Conservation (phyloP, 2,888 invertebrate genomes). For the Ditula angustiorana region DNA sequence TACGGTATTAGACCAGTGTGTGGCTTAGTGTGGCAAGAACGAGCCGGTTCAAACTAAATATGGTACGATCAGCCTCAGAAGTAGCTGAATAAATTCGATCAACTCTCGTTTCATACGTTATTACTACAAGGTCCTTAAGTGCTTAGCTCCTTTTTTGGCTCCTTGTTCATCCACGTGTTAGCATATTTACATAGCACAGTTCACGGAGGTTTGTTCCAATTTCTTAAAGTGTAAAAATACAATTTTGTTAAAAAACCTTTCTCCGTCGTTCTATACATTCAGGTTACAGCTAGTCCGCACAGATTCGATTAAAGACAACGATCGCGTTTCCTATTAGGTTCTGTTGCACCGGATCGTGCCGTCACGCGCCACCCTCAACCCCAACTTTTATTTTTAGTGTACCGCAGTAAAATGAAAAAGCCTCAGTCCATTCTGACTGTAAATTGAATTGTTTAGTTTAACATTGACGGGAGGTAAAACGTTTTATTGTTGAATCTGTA, state of each 20-base stretch:
- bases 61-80: no score
- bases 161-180: no score
- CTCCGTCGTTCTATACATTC: conserved; percentile 39
- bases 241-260: not conserved
- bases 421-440: conserved; percentile 13
- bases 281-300: conserved; percentile 50
- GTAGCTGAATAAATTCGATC: no score
- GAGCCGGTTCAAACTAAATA: no score
- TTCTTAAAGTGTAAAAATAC: not conserved
- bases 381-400: conserved; percentile 44
- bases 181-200: no score
- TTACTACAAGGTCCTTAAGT: no score
- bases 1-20: no score
- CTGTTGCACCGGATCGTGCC: conserved; percentile 68
- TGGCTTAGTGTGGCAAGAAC: no score
- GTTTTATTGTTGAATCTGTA: conserved; percentile 20
- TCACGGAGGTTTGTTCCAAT: no score
- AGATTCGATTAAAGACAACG: conserved; percentile 78
- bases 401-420: conserved; percentile 36
- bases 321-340: conserved; percentile 77
- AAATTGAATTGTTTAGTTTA: conserved; percentile 38
- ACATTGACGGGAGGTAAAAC: conserved; percentile 18
- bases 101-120: no score
- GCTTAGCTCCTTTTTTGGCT: no score
- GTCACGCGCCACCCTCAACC: conserved; percentile 58